A percentile compares a stretch with the other conserved stretches of the same genome.
Evolutionary conservation across 2,888 invertebrate genomes (phyloP).

Genomic region (Drosophila barbarae): DNA sequence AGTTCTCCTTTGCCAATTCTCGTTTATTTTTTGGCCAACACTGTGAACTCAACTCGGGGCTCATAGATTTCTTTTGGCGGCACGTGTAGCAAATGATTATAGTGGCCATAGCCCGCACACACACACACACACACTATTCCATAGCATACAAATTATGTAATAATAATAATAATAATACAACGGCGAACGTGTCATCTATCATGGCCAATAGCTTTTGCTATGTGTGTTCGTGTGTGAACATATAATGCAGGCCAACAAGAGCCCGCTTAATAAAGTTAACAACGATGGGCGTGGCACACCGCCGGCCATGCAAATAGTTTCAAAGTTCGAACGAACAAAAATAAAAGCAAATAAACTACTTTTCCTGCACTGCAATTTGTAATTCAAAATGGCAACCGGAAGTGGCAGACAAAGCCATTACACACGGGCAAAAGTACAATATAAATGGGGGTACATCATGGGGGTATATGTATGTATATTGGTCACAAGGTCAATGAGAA

Average conservation of each 20-base stretch:
- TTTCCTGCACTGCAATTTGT: constrained; percentile 29
- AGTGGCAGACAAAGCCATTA: constrained; percentile 38
- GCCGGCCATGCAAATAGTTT: constrained; percentile 13
- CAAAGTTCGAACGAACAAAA: constrained; percentile 2
- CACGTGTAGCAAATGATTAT: constrained; percentile 66
- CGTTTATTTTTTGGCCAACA: not conserved
- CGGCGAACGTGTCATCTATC: constrained; percentile 58
- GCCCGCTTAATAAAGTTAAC: constrained; percentile 55
- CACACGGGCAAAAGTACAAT: constrained; percentile 13
- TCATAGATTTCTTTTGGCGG: constrained; percentile 54
- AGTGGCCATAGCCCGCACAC: constrained; percentile 36
- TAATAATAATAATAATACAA: constrained; percentile 54
- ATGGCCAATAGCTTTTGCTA: constrained; percentile 21
- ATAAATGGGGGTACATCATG: too few relatives aligned
- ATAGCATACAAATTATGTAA: constrained; percentile 63
- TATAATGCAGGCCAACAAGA: constrained; percentile 29
- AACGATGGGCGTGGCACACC: constrained; percentile 14
- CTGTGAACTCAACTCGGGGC: constrained; percentile 1
- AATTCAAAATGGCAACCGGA: constrained; percentile 47
- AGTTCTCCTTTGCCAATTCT: not conserved
- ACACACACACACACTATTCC: not conserved
- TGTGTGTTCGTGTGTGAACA: not conserved
- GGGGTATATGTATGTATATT: not conserved
- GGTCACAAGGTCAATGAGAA: constrained; percentile 19
- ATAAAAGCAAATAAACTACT: constrained; percentile 6